A percentile compares a stretch with the other conserved stretches of the same genome.
These are phyloP conservation scores for Trileptium ribeirensis DNA, from an alignment of 2,888 invertebrate genomes.

Conservation along the genomic window DNA sequence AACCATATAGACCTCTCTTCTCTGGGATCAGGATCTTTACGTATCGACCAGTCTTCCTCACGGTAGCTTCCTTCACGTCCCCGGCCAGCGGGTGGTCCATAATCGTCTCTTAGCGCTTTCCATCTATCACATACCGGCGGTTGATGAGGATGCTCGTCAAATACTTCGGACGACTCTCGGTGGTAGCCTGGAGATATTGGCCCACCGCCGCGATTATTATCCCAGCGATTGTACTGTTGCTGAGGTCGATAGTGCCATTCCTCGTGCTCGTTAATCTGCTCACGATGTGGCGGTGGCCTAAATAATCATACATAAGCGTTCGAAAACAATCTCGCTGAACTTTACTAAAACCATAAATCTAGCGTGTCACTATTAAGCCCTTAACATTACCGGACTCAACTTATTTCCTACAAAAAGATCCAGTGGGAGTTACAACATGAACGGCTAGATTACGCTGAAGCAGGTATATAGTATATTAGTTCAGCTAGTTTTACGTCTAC, in stretches of 20 bases:
- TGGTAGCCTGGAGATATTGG: background rate
- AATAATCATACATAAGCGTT: background rate
- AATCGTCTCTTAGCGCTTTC: background rate
- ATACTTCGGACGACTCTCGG: background rate
- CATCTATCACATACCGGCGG: background rate
- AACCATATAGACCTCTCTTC: background rate
- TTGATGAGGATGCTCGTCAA: background rate
- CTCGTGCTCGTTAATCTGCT: background rate
- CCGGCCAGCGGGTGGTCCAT: background rate
- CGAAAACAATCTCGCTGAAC: background rate
- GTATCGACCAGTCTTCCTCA: background rate
- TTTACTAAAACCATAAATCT: too few species aligned
- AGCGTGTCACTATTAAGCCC: background rate
- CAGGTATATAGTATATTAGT: too few species aligned
- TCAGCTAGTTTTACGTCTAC: too few species aligned
- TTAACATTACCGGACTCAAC: too few species aligned
- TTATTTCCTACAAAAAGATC: too few species aligned
- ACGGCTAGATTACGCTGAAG: too few species aligned
- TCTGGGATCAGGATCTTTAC: background rate
- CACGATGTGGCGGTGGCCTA: background rate
- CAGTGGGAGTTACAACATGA: too few species aligned
- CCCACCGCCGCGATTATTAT: background rate
- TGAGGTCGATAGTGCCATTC: too few species aligned
- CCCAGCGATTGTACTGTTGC: too few species aligned
- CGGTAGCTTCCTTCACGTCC: background rate